These are phyloP conservation scores for Malthinus seriepunctatus DNA, from an alignment of 2,888 invertebrate genomes.

Conservation along the genomic window DNA sequence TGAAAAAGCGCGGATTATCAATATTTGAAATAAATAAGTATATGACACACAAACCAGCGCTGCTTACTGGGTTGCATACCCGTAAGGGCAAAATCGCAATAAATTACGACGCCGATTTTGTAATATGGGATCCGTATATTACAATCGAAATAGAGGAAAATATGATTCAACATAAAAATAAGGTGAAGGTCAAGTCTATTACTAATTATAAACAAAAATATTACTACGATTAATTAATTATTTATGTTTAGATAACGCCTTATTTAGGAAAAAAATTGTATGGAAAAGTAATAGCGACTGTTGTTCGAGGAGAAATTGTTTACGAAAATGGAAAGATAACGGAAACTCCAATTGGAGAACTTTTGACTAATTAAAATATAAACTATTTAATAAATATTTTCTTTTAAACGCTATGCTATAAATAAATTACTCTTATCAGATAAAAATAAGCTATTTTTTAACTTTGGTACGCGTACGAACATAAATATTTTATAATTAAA, in stretches of 20 bases:
- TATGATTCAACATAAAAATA: conserved; percentile 70
- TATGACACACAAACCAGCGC: conserved; percentile 64
- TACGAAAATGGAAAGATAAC: conserved; percentile 56
- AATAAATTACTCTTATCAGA: too few species aligned
- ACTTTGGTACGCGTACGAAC: too few species aligned
- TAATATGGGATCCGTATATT: conserved; percentile 70
- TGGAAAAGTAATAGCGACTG: conserved; percentile 68
- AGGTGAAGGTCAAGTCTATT: conserved; percentile 54
- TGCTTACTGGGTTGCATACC: conserved; percentile 63
- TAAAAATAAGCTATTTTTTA: too few species aligned
- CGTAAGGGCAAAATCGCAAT: conserved; percentile 65
- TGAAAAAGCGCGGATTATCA: conserved; percentile 58
- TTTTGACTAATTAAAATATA: background rate
- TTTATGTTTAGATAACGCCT: conserved; percentile 63
- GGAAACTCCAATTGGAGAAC: conserved; percentile 54
- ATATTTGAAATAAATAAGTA: conserved; percentile 62
- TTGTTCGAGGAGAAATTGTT: conserved; percentile 66
- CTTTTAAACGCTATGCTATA: too few species aligned
- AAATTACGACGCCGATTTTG: conserved; percentile 73
- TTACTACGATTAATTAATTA: conserved; percentile 11
- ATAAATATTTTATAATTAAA: too few species aligned
- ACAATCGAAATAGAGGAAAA: conserved; percentile 60
- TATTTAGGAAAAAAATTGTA: conserved; percentile 63
- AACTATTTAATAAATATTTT: background rate
- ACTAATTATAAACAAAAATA: conserved; percentile 8